Evolutionary conservation across 2,888 invertebrate genomes (phyloP).

Genomic region (Acleris literana): DNA sequence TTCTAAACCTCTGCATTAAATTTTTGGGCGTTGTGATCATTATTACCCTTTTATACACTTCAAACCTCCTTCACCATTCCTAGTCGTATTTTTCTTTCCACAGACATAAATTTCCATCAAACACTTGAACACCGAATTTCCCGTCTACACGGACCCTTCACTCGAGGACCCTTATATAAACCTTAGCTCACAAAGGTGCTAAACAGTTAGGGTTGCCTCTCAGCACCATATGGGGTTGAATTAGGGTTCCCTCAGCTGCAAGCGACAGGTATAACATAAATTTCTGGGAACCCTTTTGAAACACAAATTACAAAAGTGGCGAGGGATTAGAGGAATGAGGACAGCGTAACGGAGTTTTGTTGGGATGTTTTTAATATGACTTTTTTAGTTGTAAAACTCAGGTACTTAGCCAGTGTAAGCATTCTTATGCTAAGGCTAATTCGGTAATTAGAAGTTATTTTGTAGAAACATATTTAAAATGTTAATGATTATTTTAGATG

Average conservation of each 20-base stretch:
- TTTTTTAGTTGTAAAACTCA: not conserved
- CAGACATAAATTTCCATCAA: conserved; percentile 33
- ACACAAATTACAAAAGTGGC: conserved; percentile 66
- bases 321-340: conserved; percentile 52
- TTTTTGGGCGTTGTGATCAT: no score
- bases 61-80: not conserved
- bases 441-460: no score
- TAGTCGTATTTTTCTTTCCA: conserved; percentile 19
- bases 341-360: conserved; percentile 39
- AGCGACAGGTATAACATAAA: conserved; percentile 73
- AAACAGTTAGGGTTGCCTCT: conserved; percentile 58
- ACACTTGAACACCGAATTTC: conserved; percentile 35
- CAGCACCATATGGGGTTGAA: conserved; percentile 60
- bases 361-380: conserved; percentile 17
- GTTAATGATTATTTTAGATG: no score
- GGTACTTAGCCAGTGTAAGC: not conserved
- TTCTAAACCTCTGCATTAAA: no score
- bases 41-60: not conserved
- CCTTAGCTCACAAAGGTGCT: conserved; percentile 61
- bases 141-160: conserved; percentile 42
- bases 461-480: no score
- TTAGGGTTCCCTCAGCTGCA: conserved; percentile 66
- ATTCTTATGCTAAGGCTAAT: conserved; percentile 17
- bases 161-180: conserved; percentile 52
- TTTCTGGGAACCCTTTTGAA: conserved; percentile 64